Conservation (phyloP, 2,797 vertebrate genomes). For the Acrossocheilus wenchowensis region DNA sequence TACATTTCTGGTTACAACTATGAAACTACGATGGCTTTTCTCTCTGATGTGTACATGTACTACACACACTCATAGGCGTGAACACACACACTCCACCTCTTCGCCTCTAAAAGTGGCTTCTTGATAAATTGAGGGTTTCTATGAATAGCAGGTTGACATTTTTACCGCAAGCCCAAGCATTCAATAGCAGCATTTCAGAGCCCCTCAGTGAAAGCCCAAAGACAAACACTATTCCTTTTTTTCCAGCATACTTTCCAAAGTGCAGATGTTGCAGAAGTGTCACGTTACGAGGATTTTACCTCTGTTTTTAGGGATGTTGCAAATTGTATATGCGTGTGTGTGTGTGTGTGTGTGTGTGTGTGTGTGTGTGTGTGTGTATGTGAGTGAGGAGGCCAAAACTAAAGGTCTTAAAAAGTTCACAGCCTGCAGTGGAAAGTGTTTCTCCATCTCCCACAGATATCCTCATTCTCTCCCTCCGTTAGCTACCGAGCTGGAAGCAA, state of each 20-base stretch:
- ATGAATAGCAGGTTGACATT: slow-evolving; percentile 72
- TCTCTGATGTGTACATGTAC: slow-evolving; percentile 31
- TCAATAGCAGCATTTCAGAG: slow-evolving; percentile 62
- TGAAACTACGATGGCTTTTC: slow-evolving; percentile 47
- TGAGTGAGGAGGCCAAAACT: slow-evolving; percentile 25
- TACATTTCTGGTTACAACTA: slow-evolving; percentile 58
- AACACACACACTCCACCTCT: slow-evolving; percentile 38
- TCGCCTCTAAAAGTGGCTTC: slow-evolving; percentile 54
- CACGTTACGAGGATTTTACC: slow-evolving; percentile 48
- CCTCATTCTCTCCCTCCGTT: slow-evolving; percentile 34
- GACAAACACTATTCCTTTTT: slow-evolving; percentile 57
- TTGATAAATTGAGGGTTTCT: slow-evolving; percentile 76
- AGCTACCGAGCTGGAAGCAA: slow-evolving; percentile 53
- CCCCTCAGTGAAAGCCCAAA: slow-evolving; percentile 54
- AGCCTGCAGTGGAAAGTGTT: slow-evolving; percentile 43
- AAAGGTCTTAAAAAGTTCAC: slow-evolving; percentile 43
- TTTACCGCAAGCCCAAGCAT: slow-evolving; percentile 72
- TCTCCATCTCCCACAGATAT: slow-evolving; percentile 37
- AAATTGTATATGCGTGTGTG: slow-evolving; percentile 14
- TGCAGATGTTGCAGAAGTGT: slow-evolving; percentile 60
- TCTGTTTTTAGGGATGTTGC: slow-evolving; percentile 45
- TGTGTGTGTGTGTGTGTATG: slow-evolving; percentile 39
- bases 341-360: background rate
- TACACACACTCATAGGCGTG: slow-evolving; percentile 34
- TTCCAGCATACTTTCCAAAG: slow-evolving; percentile 58